Evolutionary conservation across 2,888 invertebrate genomes (phyloP), one percentile per base, ranked within the genome.

Genomic region (Melinaea marsaeus): DNA sequence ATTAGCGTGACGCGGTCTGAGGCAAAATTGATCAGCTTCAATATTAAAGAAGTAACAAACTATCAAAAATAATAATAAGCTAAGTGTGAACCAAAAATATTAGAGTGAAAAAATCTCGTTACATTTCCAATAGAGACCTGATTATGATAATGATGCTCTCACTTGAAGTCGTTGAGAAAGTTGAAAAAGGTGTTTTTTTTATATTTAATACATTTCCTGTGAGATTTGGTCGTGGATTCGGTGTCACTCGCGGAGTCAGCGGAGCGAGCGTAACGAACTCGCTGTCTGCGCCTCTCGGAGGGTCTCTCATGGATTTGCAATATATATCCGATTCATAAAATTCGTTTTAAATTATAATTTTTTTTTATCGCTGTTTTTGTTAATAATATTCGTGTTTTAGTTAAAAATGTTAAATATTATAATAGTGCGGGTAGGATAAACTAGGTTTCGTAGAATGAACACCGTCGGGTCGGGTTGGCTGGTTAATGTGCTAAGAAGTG

Each of bases 401-500:
- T 1, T 37, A 37, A 37, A 37, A 37, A 7, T 37, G 7, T 37
- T 37, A 42, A 42, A 42, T 42, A 42, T 42, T 9, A 42, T 42
- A 42, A 42, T 42, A 42, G 11, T 9, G 42, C 3, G 11, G 7
- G 42, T 37, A 37, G 34, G 4, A 55, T 48, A 48, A 48, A 48
- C 6, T 57, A 61, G 58, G 63, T 63, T 65, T 62, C 62, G 60
- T 72, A 73, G 72, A 76, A 73, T 74, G 70, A 68, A 74, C 72
- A 72, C 72, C 73, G 76, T 74, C 72, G 74, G 79, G 80, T 81
- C 77, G 81, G 72, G 75, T 67, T 66, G 67, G 81, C 83, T 79
- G 78, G 88, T 86, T 89, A 90, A 90, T 88, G 89, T 84, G 88
- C 84, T 85, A 86, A 88, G 86, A 84, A 87, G 84, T 84, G 85